Conservation (phyloP, 2,888 invertebrate genomes). For the Ganaspis brasiliensis region DNA sequence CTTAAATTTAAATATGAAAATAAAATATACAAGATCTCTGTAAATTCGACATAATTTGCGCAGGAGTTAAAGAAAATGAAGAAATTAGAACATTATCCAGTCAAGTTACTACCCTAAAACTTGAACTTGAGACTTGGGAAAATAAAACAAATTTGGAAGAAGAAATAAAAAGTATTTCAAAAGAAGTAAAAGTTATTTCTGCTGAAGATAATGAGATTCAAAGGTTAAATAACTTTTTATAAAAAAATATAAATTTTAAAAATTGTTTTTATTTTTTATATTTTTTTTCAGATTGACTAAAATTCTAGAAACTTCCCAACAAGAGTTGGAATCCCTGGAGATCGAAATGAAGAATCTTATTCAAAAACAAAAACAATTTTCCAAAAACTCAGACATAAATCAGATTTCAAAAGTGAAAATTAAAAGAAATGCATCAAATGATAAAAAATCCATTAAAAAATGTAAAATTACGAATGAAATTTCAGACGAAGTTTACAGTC, state of each 20-base stretch:
- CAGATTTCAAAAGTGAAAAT: not conserved
- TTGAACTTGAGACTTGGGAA: slow-evolving; percentile 46
- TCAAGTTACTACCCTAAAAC: slow-evolving; percentile 54
- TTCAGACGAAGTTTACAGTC: not conserved
- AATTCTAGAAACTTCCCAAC: slow-evolving; percentile 46
- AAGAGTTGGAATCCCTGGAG: slow-evolving; percentile 43
- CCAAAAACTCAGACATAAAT: slow-evolving; percentile 57
- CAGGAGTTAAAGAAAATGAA: slow-evolving; percentile 48
- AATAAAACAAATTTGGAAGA: slow-evolving; percentile 41
- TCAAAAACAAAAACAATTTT: slow-evolving; percentile 56
- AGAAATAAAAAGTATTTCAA: slow-evolving; percentile 45
- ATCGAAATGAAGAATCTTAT: slow-evolving; percentile 48
- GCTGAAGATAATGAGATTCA: slow-evolving; percentile 60
- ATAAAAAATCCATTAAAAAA: not conserved
- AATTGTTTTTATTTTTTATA: slow-evolving; percentile 28
- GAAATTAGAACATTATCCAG: slow-evolving; percentile 50
- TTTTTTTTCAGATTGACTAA: slow-evolving; percentile 57
- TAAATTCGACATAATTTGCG: slow-evolving; percentile 4
- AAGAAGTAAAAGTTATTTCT: slow-evolving; percentile 52
- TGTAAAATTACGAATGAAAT: not conserved
- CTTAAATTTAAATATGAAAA: too few species aligned
- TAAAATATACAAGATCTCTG: slow-evolving; percentile 29
- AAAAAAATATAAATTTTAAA: too few species aligned
- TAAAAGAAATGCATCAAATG: not conserved
- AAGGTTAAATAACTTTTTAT: slow-evolving; percentile 56